phyloP scores from a whole-genome alignment of 2,888 invertebrate species.

The Ephialtes manifestator region DNA sequence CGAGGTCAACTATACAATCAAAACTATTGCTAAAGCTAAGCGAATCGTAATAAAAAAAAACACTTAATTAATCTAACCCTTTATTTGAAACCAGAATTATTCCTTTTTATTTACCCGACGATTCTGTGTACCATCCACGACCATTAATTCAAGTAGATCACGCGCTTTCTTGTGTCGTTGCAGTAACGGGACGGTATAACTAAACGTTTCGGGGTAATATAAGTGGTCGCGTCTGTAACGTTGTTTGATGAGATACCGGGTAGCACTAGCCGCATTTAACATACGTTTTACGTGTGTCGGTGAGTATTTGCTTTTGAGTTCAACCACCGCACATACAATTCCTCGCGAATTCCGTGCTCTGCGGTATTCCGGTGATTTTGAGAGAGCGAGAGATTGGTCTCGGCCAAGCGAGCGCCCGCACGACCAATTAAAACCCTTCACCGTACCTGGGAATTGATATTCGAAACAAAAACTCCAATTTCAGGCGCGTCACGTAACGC shows the following conservation, averaged over 20 bases:
- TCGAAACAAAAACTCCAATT: conserved; percentile 85
- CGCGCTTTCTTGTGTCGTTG: too few species aligned
- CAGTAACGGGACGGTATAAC: background rate
- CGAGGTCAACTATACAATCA: background rate
- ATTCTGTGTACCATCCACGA: too few species aligned
- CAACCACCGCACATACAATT: conserved; percentile 46
- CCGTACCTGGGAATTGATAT: conserved; percentile 82
- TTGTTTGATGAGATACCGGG: conserved; percentile 41
- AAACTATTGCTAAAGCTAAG: too few species aligned
- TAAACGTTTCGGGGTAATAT: background rate
- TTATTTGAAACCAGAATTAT: too few species aligned
- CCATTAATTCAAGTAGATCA: background rate
- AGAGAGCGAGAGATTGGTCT: conserved; percentile 53
- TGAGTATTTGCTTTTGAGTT: conserved; percentile 52
- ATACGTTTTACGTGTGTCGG: conserved; percentile 55
- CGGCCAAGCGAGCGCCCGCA: conserved; percentile 69
- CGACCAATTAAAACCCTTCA: conserved; percentile 83
- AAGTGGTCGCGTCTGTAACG: background rate
- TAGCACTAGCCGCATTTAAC: conserved; percentile 39
- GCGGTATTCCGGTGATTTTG: conserved; percentile 16
- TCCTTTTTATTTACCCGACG: too few species aligned
- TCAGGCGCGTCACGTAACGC: conserved; percentile 80
- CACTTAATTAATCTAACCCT: too few species aligned
- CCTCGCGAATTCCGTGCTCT: conserved; percentile 36
- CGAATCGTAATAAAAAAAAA: too few species aligned